Conservation (phyloP, 1,140 invertebrate species). For the Drosophila takahashii region DNA sequence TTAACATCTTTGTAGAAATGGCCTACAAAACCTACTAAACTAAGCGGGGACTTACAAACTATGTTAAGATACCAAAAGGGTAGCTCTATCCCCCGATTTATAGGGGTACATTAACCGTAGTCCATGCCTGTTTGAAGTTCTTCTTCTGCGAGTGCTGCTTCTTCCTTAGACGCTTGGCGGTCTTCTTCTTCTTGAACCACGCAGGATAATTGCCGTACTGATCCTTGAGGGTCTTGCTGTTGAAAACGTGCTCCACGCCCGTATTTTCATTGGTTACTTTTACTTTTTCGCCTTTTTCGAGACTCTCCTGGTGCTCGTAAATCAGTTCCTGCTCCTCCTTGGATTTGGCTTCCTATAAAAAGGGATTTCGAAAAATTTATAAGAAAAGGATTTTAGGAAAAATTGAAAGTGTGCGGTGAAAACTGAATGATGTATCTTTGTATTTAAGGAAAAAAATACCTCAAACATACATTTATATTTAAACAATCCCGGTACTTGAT, state of each 20-base stretch:
- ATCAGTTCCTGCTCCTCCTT: conserved; percentile 75
- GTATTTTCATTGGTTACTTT: conserved; percentile 85
- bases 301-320: conserved; percentile 72
- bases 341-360: conserved; percentile 66
- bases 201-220: conserved; percentile 88
- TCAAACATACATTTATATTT: no score
- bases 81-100: conserved; percentile 27
- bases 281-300: conserved; percentile 83
- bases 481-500: no score
- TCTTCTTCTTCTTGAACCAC: conserved; percentile 87
- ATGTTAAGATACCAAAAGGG: conserved; percentile 25
- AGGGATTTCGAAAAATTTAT: background rate
- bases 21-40: conserved; percentile 45
- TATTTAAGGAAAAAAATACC: background rate
- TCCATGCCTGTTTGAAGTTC: conserved; percentile 84
- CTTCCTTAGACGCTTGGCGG: conserved; percentile 86
- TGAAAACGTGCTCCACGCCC: conserved; percentile 85
- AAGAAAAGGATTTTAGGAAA: no score
- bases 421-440: background rate
- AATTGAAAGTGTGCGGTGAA: background rate
- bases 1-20: conserved; percentile 49
- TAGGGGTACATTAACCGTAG: conserved; percentile 81
- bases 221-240: conserved; percentile 87
- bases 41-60: conserved; percentile 54
- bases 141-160: conserved; percentile 84